Conservation (phyloP, 2,797 vertebrate species). For the Dipus sagitta region DNA sequence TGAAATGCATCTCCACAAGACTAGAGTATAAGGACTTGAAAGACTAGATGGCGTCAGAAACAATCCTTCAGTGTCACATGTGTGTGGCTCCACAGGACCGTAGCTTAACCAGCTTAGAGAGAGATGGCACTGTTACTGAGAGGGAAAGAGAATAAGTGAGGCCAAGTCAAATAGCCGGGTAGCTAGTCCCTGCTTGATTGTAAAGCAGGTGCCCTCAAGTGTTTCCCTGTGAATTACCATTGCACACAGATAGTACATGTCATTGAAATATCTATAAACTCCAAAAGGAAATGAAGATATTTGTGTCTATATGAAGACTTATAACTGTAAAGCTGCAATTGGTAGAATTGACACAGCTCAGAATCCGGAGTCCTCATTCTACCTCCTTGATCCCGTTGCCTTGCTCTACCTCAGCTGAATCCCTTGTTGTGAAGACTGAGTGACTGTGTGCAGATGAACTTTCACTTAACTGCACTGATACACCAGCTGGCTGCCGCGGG, state of each 20-base stretch:
- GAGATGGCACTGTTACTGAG: not conserved
- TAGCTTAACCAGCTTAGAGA: not conserved
- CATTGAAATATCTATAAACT: constrained; percentile 22
- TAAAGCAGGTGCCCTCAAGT: not conserved
- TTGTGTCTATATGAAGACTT: constrained; percentile 1
- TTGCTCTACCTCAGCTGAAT: too few species aligned
- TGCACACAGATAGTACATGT: constrained; percentile 1
- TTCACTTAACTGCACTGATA: not conserved
- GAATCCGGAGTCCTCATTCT: not conserved
- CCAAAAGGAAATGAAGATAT: constrained; percentile 30
- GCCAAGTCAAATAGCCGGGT: not conserved
- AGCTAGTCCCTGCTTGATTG: not conserved
- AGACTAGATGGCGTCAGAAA: not conserved
- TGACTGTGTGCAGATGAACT: not conserved
- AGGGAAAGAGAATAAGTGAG: not conserved
- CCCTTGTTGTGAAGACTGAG: not conserved
- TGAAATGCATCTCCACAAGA: not conserved
- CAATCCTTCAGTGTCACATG: not conserved
- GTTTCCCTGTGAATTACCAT: constrained; percentile 3
- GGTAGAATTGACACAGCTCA: not conserved
- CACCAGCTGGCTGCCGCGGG: not conserved
- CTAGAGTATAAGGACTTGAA: not conserved
- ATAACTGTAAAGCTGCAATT: not conserved
- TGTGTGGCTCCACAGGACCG: not conserved
- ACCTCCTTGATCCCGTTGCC: not conserved